Base-by-base conservation (phyloP, 2,113 vertebrate genomes). In the Eulemur macaco region DNA sequence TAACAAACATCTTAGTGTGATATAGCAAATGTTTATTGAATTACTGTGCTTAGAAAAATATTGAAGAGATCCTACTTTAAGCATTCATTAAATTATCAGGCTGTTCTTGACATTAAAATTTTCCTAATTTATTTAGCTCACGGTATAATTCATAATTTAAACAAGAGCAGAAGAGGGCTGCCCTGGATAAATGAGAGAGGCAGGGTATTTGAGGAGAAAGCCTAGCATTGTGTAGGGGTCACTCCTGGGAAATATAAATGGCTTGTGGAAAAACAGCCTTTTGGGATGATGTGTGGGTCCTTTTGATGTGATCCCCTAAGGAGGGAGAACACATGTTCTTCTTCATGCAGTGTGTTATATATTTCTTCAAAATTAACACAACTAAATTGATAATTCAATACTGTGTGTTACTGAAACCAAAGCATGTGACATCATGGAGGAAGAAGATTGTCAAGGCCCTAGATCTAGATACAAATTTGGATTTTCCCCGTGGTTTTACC, bases 21-120 rank as follows among this genome's bases (percentile, higher is more conserved):
- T 86, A 66, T n/a, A 63, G 76, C 37, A 89, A 82, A 34, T 89
- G 31, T 71, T 96, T 98, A 84, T 93, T 96, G 69, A 92, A 84
- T 97, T 94, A 77, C 20, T 77, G 14, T 91, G 63, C 63, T 96
- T 96, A 91, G 86, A n/a, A 95, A 95, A 92, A 34, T 91, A 93
- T 54, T 76, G 52, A 96, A 81, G 73, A 69, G 27, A 80, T 95
- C n/a, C 37, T 95, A 66, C 31, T 96, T 96, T 83, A 95, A 89
- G 34, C 27, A 84, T 86, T 73, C 17, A 86, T 94, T 91, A 96
- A 97, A 78, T 93, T 94, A 89, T 91, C 56, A 91, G 39, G 10
- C 21, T 80, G 39, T 95, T 96, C 78, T 84, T 96, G 56, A 96
- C n/a, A 92, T 96, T 95, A 74, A 97, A 50, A 71, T 6, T 80